Percentiles rank a stretch among this genome's conserved stretches.
These are phyloP conservation scores for Aurelia aurita DNA, from an alignment of 30 jellyfish, hydroid and myxozoan species.

Conservation along the genomic window DNA sequence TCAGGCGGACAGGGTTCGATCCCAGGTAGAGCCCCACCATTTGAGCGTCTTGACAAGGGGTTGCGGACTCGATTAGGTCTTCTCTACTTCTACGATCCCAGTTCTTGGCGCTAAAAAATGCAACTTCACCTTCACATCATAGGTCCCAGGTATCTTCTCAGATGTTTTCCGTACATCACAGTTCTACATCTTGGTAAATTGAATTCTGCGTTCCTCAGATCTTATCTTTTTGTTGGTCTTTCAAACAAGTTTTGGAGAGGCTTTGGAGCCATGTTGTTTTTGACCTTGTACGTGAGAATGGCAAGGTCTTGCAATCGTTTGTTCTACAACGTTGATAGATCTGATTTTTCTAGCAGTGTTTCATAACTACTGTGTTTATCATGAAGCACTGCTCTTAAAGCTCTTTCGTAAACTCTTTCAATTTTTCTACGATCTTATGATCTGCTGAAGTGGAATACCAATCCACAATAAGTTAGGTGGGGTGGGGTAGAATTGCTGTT, in stretches of 20 bases:
- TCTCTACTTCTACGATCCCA: too few species aligned
- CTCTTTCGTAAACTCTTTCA: slow-evolving; percentile 43
- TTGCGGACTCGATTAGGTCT: too few species aligned
- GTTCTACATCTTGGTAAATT: slow-evolving; percentile 2
- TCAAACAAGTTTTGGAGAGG: slow-evolving; percentile 12
- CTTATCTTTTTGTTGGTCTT: slow-evolving; percentile 18
- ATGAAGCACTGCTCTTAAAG: slow-evolving; percentile 27
- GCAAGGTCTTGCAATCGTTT: slow-evolving; percentile 40
- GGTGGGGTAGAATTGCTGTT: slow-evolving; percentile 30
- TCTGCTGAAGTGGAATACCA: slow-evolving; percentile 39
- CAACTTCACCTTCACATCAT: too few species aligned
- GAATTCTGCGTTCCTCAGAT: slow-evolving; percentile 18
- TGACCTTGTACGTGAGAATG: slow-evolving; percentile 32
- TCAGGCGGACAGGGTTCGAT: too few species aligned
- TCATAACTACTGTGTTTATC: slow-evolving; percentile 10
- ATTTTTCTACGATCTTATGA: slow-evolving; percentile 36
- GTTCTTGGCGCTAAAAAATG: too few species aligned
- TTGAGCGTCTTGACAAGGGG: too few species aligned
- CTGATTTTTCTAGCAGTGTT: not conserved
- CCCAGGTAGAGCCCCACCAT: too few species aligned
- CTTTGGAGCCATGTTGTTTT: slow-evolving; percentile 15
- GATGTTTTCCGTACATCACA: too few species aligned
- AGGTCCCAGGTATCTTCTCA: too few species aligned
- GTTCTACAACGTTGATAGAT: slow-evolving; percentile 8
- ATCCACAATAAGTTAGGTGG: slow-evolving; percentile 42